phyloP scores from a whole-genome alignment of 2,113 vertebrate species.

The Ptilorrhoa leucosticta region DNA sequence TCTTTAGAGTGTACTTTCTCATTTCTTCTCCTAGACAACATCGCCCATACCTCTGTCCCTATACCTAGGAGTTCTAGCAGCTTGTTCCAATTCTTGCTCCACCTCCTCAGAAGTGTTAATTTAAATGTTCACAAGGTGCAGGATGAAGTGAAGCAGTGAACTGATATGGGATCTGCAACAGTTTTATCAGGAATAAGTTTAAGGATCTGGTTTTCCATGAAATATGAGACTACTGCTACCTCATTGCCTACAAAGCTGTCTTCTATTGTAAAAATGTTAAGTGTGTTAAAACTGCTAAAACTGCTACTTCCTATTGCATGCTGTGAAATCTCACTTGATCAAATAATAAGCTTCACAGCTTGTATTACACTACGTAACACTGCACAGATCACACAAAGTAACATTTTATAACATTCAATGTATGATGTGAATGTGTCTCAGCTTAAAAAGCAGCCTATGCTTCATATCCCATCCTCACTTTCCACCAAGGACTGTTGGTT shows the following conservation, averaged over 20 bases:
- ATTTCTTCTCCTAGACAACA: not conserved
- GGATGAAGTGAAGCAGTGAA: not conserved
- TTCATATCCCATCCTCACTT: not conserved
- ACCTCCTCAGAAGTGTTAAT: not conserved
- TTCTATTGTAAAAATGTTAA: not conserved
- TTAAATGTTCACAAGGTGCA: not conserved
- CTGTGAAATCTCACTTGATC: not conserved
- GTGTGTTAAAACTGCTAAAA: not conserved
- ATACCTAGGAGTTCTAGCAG: not conserved
- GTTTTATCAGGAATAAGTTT: not conserved
- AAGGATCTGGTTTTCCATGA: not conserved
- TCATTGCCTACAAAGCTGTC: not conserved
- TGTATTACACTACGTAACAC: not conserved
- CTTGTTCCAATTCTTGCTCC: not conserved
- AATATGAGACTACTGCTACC: not conserved
- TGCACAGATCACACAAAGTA: not conserved
- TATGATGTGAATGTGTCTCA: not conserved
- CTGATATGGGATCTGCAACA: not conserved
- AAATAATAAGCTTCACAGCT: not conserved
- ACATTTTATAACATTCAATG: not conserved
- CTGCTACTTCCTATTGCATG: not conserved
- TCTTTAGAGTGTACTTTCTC: not conserved
- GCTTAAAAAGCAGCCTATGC: not conserved
- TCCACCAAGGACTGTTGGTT: not conserved
- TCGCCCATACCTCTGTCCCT: rapidly evolving